Base-by-base conservation (phyloP, 2,113 vertebrate genomes). In the Nicator chloris region DNA sequence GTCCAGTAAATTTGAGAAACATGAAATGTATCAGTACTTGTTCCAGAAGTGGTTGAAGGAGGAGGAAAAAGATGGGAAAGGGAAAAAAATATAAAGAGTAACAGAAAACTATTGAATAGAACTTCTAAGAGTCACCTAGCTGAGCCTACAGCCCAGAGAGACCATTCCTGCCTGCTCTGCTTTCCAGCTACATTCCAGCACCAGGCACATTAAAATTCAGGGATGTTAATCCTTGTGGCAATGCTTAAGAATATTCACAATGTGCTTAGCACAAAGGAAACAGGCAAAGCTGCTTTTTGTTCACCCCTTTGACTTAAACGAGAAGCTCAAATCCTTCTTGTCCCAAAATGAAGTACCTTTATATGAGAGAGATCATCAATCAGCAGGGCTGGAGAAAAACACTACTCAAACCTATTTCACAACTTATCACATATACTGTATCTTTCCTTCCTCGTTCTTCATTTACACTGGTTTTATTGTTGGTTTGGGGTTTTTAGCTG, bases 201-300 rank as follows among this genome's bases (percentile, higher is more conserved):
- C 64, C 68, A 79, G 78, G 93, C 89, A 84, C 94, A 96, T 97
- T 97, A 95, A 94, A 96, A 96, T 92, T 91, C 95, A 95, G 77
- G 73, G 92, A 93, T 95, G 92, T 86, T 97, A 96, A 97, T 97
- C 97, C 95, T 93, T 70, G 85, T 93, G 82, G 86, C 93, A 92
- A 86, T 85, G 68, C 94, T 92, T 93, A 95, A 95, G 93, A 92
- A 95, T 94, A 90, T 96, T 88, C 96, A 94, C 92, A 95, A 87
- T 92, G 94, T 92, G 78, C 90, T 96, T 96, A 88, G 86, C 70
- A 56, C 84, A 78, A 96, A 95, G 54, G 53, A 94, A 92, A 77
- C 15, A 44, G 51, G 81, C 91, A 97, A 93, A 96, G 93, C 96
- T 86, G 79, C 63, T 88, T 92, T 96, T 90, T 95, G 78, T 96